phyloP scores from a whole-genome alignment of 2,888 invertebrate genomes.

The Augiades crinisus region DNA sequence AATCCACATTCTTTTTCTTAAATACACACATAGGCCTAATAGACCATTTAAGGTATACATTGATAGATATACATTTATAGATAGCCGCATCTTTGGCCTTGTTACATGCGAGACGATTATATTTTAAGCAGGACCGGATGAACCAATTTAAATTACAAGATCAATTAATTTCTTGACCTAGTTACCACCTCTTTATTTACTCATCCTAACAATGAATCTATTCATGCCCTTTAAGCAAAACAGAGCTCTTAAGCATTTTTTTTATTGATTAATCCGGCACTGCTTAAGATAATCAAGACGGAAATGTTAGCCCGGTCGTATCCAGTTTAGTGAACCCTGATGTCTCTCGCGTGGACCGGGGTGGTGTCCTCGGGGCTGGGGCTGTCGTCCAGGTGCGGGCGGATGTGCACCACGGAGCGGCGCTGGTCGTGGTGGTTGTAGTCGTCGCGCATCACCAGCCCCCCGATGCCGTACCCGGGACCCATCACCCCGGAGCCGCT shows the following conservation, averaged over 20 bases:
- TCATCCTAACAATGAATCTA: too few species aligned
- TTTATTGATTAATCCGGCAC: conserved; percentile 1
- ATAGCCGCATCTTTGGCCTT: neutral
- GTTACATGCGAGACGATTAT: neutral
- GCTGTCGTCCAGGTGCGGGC: conserved; percentile 84
- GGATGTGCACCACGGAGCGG: conserved; percentile 84
- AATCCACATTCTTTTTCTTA: neutral
- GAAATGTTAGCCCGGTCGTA: neutral
- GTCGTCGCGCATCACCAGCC: conserved; percentile 71
- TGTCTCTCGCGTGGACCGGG: conserved; percentile 81
- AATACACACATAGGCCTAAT: conserved; percentile 10
- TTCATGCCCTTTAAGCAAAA: too few species aligned
- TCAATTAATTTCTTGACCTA: too few species aligned
- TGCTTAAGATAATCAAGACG: neutral
- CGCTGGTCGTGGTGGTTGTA: conserved; percentile 77
- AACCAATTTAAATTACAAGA: neutral
- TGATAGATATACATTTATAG: conserved; percentile 1
- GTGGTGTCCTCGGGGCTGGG: conserved; percentile 87
- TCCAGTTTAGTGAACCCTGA: conserved; percentile 70
- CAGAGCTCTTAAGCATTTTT: neutral
- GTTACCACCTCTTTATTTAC: too few species aligned
- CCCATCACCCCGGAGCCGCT: conserved; percentile 77
- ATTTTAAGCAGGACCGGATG: conserved; percentile 6
- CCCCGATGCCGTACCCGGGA: conserved; percentile 71
- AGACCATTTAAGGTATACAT: conserved; percentile 2